Percentiles rank a stretch among this genome's conserved stretches.
Evolutionary conservation across 2,797 vertebrate genomes (phyloP).

Genomic region (Hyperoplus immaculatus): DNA sequence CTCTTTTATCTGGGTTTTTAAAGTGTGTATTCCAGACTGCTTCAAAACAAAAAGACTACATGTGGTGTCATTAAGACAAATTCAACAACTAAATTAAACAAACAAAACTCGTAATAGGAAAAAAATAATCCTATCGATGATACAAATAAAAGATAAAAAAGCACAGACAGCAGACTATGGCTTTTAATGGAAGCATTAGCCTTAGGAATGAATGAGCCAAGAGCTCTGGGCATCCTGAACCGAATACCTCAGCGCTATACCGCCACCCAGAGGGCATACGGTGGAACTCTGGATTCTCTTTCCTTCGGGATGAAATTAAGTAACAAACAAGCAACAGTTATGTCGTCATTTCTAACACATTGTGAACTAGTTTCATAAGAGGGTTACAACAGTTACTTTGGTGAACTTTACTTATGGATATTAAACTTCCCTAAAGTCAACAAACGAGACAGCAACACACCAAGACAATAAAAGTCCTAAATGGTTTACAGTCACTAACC

Average conservation of each 20-base stretch:
- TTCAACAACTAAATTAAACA: not conserved
- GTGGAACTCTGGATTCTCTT: not conserved
- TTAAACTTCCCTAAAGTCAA: not conserved
- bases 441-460: not conserved
- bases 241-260: too few relatives aligned
- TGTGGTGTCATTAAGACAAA: too few relatives aligned
- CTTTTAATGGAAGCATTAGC: too few relatives aligned
- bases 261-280: too few relatives aligned
- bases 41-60: not conserved
- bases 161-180: too few relatives aligned
- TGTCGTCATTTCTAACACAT: not conserved
- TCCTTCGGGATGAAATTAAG: not conserved
- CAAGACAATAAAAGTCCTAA: not conserved
- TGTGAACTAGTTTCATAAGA: not conserved
- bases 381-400: not conserved
- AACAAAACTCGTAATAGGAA: not conserved
- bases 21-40: too few relatives aligned
- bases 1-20: too few relatives aligned
- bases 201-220: too few relatives aligned
- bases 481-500: conserved; percentile 72
- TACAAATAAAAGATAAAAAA: too few relatives aligned
- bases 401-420: not conserved
- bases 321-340: not conserved
- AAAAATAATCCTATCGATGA: too few relatives aligned
- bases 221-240: too few relatives aligned